Conservation (phyloP, 2,888 invertebrate genomes). For the Drosophila helvetica region DNA sequence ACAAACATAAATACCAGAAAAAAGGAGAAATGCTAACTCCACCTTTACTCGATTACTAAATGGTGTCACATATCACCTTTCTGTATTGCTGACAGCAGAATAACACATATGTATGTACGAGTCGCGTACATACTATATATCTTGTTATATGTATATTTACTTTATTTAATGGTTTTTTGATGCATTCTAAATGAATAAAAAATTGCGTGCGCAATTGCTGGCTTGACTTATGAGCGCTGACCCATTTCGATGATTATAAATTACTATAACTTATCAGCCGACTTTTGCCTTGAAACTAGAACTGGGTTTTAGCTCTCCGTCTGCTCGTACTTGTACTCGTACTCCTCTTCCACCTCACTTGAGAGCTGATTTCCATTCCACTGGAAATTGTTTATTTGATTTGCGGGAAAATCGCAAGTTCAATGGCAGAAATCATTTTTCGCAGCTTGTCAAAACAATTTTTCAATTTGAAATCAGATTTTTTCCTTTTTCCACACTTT, state of each 20-base stretch:
- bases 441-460: constrained; percentile 68
- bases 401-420: constrained; percentile 48
- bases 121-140: neutral
- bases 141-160: constrained; percentile 15
- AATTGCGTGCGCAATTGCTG: constrained; percentile 55
- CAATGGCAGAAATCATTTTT: constrained; percentile 54
- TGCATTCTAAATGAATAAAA: constrained; percentile 55
- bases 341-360: neutral
- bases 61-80: constrained; percentile 57
- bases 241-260: constrained; percentile 51
- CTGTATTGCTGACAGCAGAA: constrained; percentile 12
- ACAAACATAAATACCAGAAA: constrained; percentile 58
- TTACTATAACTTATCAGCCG: constrained; percentile 50
- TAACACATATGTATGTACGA: neutral
- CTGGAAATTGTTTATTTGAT: constrained; percentile 28
- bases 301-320: constrained; percentile 25
- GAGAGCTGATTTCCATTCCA: neutral
- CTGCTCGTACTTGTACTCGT: neutral
- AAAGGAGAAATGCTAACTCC: constrained; percentile 16
- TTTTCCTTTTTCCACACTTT: constrained; percentile 42
- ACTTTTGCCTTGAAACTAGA: constrained; percentile 32
- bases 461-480: constrained; percentile 22
- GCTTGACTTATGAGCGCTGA: constrained; percentile 37
- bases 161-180: constrained; percentile 40
- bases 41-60: constrained; percentile 28